A percentile compares a stretch with the other conserved stretches of the same genome.
These are phyloP conservation scores for Drosophila leontia DNA, from an alignment of 1,140 invertebrate species.

Conservation along the genomic window DNA sequence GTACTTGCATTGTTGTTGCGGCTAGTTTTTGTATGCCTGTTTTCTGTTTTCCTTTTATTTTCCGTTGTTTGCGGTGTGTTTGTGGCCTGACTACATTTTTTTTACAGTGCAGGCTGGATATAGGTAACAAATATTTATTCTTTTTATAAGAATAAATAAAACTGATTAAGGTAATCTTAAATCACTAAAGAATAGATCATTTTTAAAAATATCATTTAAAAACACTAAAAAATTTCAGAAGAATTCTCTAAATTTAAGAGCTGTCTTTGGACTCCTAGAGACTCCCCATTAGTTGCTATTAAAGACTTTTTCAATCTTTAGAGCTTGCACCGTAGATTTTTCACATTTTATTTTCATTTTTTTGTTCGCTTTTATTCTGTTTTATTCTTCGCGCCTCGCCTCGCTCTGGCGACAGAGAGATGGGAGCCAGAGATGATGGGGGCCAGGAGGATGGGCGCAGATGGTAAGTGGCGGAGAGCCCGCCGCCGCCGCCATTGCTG, in stretches of 20 bases:
- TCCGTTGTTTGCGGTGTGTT: conserved; percentile 2
- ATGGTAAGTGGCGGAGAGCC: conserved; percentile 17
- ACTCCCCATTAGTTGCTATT: not conserved
- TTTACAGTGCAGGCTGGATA: not conserved
- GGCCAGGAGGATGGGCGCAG: not conserved
- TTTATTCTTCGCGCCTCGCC: not conserved
- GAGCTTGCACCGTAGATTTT: not conserved
- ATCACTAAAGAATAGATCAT: too few species aligned
- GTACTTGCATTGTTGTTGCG: conserved; percentile 53
- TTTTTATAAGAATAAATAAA: not conserved
- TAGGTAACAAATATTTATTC: not conserved
- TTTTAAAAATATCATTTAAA: not conserved
- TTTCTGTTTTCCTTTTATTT: not conserved
- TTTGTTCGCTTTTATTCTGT: conserved; percentile 13
- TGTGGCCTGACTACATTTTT: not conserved
- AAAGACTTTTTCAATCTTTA: conserved; percentile 1
- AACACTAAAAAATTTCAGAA: not conserved
- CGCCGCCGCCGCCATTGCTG: conserved; percentile 50
- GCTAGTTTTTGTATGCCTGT: conserved; percentile 37
- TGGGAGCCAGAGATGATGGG: conserved; percentile 6
- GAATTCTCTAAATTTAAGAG: not conserved
- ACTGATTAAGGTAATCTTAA: not conserved
- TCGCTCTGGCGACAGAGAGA: conserved; percentile 17
- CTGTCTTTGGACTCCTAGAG: not conserved
- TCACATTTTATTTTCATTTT: conserved; percentile 12